Evolutionary conservation across 2,797 vertebrate species (phyloP).

Genomic region (Gambelia wislizenii): DNA sequence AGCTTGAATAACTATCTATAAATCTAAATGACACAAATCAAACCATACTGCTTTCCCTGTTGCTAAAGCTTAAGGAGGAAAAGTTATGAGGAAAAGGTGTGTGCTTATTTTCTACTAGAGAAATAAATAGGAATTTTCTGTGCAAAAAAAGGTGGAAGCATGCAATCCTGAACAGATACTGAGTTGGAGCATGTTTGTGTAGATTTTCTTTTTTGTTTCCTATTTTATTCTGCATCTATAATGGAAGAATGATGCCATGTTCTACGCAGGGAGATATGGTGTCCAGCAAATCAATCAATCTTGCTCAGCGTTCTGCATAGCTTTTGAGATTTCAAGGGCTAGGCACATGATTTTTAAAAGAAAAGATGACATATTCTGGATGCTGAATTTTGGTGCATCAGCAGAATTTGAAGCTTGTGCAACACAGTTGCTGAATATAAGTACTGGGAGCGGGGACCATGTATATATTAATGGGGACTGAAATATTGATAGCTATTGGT

Average conservation of each 20-base stretch:
- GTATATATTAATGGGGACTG: not conserved
- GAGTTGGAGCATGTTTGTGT: not conserved
- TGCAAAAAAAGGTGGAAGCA: not conserved
- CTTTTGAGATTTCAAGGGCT: not conserved
- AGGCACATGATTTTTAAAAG: not conserved
- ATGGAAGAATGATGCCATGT: not conserved
- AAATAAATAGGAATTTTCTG: not conserved
- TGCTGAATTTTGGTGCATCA: not conserved
- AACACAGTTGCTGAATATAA: not conserved
- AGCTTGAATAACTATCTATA: no score
- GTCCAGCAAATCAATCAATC: no score
- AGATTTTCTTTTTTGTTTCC: not conserved
- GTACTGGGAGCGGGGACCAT: not conserved
- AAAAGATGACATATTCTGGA: not conserved
- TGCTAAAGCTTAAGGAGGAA: no score
- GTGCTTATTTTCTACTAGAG: not conserved
- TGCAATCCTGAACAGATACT: not conserved
- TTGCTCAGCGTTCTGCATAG: not conserved
- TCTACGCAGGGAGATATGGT: not conserved
- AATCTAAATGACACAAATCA: no score
- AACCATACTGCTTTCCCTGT: no score
- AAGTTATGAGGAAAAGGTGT: no score
- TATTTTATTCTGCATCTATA: not conserved
- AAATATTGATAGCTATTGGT: not conserved
- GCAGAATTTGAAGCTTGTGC: not conserved